Evolutionary conservation across 92 coral and sea anemone species (phyloP).

Genomic region (Epizoanthus scotinus): DNA sequence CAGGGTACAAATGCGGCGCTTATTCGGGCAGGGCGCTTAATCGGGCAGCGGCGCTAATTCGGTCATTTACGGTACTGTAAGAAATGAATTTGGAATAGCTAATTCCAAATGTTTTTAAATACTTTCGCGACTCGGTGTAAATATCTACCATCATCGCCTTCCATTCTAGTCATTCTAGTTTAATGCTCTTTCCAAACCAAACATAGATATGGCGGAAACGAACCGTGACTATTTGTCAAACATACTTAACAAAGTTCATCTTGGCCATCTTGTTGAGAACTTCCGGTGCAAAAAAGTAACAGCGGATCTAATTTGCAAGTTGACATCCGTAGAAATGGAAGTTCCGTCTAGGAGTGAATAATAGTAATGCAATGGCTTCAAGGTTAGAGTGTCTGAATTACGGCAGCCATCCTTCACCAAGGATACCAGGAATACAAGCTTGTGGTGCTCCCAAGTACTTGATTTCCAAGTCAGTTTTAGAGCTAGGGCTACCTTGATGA

Average conservation of each 20-base stretch:
- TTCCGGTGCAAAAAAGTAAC: constrained; percentile 55
- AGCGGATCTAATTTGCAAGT: constrained; percentile 35
- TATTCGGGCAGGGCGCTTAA: too few species aligned
- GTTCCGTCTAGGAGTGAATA: constrained; percentile 3
- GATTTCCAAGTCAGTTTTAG: constrained; percentile 21
- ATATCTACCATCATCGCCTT: background rate
- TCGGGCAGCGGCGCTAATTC: too few species aligned
- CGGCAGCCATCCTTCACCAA: background rate
- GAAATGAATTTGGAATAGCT: too few species aligned
- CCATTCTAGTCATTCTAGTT: background rate
- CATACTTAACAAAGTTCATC: constrained; percentile 42
- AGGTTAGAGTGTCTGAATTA: constrained; percentile 11
- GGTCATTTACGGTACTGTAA: too few species aligned
- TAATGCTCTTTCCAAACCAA: too few species aligned
- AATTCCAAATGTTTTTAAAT: too few species aligned
- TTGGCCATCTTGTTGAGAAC: constrained; percentile 49
- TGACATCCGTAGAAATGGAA: constrained; percentile 8
- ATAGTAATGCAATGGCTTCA: constrained; percentile 2
- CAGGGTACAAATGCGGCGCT: too few species aligned
- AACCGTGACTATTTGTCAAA: constrained; percentile 21
- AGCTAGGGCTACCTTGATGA: constrained; percentile 55
- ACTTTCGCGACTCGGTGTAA: constrained; percentile 20
- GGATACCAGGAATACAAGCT: background rate
- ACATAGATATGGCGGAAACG: constrained; percentile 34
- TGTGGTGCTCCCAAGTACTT: constrained; percentile 1